phyloP scores from a whole-genome alignment of 1,140 invertebrate species.

The Nephila pilipes region DNA sequence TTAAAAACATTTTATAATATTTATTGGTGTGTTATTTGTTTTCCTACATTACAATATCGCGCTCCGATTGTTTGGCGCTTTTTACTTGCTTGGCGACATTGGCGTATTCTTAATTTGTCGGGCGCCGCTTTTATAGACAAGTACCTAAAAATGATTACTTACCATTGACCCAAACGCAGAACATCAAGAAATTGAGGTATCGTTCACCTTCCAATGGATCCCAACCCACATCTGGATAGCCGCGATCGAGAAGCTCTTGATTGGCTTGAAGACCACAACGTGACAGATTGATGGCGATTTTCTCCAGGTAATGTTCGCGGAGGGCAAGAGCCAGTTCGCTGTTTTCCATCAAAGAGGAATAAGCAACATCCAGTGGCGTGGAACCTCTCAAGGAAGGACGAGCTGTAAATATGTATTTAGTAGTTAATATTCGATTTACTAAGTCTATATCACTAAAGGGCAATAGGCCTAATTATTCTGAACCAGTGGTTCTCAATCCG shows the following conservation, averaged over 20 bases:
- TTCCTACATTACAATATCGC: too few species aligned
- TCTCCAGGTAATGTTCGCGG: conserved; percentile 98
- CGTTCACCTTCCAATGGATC: conserved; percentile 99
- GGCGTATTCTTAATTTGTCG: too few species aligned
- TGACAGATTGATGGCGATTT: conserved; percentile 98
- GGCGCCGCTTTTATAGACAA: too few species aligned
- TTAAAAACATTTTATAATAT: too few species aligned
- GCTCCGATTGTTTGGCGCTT: too few species aligned
- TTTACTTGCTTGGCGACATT: too few species aligned
- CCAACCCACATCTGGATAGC: conserved; percentile 99
- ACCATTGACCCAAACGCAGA: conserved; percentile 99
- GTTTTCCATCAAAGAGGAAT: conserved; percentile 99
- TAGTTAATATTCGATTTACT: too few species aligned
- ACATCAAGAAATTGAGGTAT: conserved; percentile 98
- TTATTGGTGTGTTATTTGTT: too few species aligned
- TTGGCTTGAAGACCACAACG: conserved; percentile 98
- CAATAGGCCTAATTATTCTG: too few species aligned
- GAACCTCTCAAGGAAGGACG: conserved; percentile 97
- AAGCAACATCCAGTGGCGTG: conserved; percentile 99
- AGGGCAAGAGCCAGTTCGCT: conserved; percentile 98
- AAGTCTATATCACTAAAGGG: too few species aligned
- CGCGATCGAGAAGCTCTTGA: conserved; percentile 97
- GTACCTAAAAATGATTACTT: conserved; percentile 79
- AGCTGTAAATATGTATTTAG: conserved; percentile 80
- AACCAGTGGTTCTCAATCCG: too few species aligned